Evolutionary conservation across 1,140 invertebrate genomes (phyloP).

Genomic region (Hyphantria cunea): DNA sequence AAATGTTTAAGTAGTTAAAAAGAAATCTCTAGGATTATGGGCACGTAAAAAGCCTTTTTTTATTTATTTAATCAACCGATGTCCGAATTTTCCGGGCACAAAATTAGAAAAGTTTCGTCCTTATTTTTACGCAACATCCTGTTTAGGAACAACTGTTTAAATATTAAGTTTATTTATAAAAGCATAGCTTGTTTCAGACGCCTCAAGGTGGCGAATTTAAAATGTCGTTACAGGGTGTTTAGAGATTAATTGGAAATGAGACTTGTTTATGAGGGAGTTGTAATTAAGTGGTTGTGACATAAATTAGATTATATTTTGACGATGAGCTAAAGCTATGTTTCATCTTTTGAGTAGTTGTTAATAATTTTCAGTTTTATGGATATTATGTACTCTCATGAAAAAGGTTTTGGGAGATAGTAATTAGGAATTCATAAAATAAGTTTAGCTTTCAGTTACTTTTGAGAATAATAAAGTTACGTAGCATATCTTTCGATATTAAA

Average conservation of each 20-base stretch:
- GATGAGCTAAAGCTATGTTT: no score
- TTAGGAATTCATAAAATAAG: no score
- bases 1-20: slow-evolving; percentile 10
- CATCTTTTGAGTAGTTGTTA: no score
- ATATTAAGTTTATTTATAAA: slow-evolving; percentile 26
- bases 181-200: not conserved
- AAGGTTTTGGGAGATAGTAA: no score
- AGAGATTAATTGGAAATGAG: not conserved
- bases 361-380: no score
- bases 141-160: slow-evolving; percentile 20
- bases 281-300: no score
- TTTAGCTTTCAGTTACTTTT: no score
- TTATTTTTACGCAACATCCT: slow-evolving; percentile 8
- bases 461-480: no score
- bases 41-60: slow-evolving; percentile 19
- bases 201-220: slow-evolving; percentile 3
- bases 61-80: slow-evolving; percentile 27
- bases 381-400: no score
- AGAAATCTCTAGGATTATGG: slow-evolving; percentile 9
- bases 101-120: slow-evolving; percentile 24
- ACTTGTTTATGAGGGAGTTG: not conserved
- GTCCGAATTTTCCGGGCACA: slow-evolving; percentile 13
- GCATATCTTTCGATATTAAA: no score
- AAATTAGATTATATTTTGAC: no score
- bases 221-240: slow-evolving; percentile 11